These are phyloP conservation scores for Ficedula albicollis DNA, from an alignment of 2,797 vertebrate species.

Conservation along the genomic window DNA sequence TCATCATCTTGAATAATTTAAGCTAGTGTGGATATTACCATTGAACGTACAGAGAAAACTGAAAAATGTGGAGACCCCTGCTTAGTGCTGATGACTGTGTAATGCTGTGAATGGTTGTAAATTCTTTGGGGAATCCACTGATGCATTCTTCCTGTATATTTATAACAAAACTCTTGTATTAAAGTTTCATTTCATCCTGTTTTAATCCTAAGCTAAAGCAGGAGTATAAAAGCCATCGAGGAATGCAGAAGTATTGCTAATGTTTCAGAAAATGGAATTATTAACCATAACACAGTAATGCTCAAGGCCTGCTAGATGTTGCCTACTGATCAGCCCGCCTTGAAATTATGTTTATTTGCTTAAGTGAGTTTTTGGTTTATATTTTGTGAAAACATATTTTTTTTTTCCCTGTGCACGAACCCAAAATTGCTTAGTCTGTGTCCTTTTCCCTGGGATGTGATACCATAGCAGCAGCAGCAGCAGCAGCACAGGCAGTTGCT, in stretches of 20 bases:
- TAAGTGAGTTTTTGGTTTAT: conserved; percentile 67
- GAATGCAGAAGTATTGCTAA: conserved; percentile 58
- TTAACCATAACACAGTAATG: conserved; percentile 63
- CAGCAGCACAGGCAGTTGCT: conserved; percentile 69
- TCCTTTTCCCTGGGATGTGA: conserved; percentile 70
- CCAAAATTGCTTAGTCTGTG: conserved; percentile 68
- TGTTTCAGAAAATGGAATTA: conserved; percentile 70
- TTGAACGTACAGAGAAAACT: conserved; percentile 56
- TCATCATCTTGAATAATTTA: conserved; percentile 71
- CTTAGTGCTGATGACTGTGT: conserved; percentile 53
- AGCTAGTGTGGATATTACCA: conserved; percentile 45
- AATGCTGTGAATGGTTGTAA: conserved; percentile 37
- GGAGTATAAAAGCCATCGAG: conserved; percentile 40
- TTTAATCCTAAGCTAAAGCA: conserved; percentile 33
- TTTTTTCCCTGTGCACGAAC: not conserved
- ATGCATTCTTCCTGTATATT: conserved; percentile 64
- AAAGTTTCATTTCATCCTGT: conserved; percentile 60
- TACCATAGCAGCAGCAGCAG: conserved; percentile 65
- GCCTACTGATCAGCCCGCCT: conserved; percentile 59
- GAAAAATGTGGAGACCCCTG: conserved; percentile 63
- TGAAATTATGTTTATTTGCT: conserved; percentile 71
- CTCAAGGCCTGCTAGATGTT: conserved; percentile 58
- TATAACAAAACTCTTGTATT: conserved; percentile 55
- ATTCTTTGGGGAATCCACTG: conserved; percentile 52
- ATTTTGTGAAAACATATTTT: conserved; percentile 37